Base-by-base conservation (phyloP, 64 coral and sea anemone genomes). In the Trachythela sp. region DNA sequence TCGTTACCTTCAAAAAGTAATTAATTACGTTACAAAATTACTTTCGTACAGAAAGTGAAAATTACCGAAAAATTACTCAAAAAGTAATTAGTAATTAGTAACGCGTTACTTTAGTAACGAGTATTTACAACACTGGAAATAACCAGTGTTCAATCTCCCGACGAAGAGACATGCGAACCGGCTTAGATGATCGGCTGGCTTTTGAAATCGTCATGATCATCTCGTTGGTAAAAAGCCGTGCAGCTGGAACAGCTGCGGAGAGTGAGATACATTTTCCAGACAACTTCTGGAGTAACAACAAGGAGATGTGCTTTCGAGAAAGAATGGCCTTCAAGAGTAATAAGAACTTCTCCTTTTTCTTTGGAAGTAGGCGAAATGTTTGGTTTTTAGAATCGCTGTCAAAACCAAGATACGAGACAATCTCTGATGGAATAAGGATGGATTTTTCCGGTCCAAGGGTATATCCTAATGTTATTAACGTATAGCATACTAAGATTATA, bases 91-190 rank as follows among this genome's bases (percentile, higher is more conserved):
- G n/a, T n/a, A n/a, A n/a, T n/a, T n/a, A n/a, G n/a, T n/a, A n/a
- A n/a, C n/a, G n/a, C n/a, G n/a, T n/a, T n/a, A n/a, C n/a, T n/a
- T n/a, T n/a, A n/a, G n/a, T n/a, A n/a, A n/a, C n/a, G n/a, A n/a
- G n/a, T n/a, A n/a, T n/a, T n/a, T n/a, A n/a, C n/a, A n/a, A n/a
- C n/a, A n/a, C n/a, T n/a, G n/a, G n/a, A n/a, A n/a, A n/a, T n/a
- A n/a, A n/a, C n/a, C n/a, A n/a, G n/a, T n/a, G n/a, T n/a, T 49
- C 48, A 9, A 94, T 88, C 54, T 91, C 89, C 0, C 35, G n/a
- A 13, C 39, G 89, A 14, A 94, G 37, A 13, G 85, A 58, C 26
- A 94, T 17, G 9, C 14, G 54, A 0, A 90, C 2, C 13, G 89
- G 72, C 38, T 59, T 48, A 4, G 48, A 8, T 8, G 8, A 8